A percentile compares a stretch with the other conserved stretches of the same genome.
Conservation (phyloP, 2,113 vertebrate genomes). For the Scytalopus superciliaris region DNA sequence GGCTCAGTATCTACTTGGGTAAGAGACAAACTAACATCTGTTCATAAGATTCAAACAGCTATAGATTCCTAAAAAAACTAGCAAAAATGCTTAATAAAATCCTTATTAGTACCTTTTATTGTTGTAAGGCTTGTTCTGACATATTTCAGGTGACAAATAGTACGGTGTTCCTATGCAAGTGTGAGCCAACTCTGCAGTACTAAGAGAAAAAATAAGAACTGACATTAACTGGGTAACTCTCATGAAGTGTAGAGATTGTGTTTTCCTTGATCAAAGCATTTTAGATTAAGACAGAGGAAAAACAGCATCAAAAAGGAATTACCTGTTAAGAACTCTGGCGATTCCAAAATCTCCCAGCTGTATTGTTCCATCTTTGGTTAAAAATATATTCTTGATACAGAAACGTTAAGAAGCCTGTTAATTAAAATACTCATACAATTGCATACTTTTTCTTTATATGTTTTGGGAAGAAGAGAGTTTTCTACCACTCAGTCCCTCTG, state of each 20-base stretch:
- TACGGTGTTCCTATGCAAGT: slow-evolving; percentile 98
- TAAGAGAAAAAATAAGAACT: slow-evolving; percentile 58
- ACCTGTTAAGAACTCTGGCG: slow-evolving; percentile 96
- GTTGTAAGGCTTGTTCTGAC: slow-evolving; percentile 98
- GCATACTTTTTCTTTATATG: not conserved
- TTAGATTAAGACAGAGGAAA: not conserved
- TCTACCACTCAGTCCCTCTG: not conserved
- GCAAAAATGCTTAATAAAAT: not conserved
- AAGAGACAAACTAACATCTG: not conserved
- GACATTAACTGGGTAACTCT: not conserved
- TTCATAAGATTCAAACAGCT: not conserved
- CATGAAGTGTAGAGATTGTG: not conserved
- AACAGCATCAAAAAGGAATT: not conserved
- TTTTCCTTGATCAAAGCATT: not conserved
- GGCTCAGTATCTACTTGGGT: not conserved
- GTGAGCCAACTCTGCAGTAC: slow-evolving; percentile 92
- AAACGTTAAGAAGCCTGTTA: slow-evolving; percentile 45
- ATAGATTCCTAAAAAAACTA: not conserved
- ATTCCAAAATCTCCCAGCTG: slow-evolving; percentile 99
- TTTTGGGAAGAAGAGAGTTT: not conserved
- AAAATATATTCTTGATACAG: slow-evolving; percentile 90
- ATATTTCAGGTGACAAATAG: slow-evolving; percentile 97
- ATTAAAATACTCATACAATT: slow-evolving; percentile 31
- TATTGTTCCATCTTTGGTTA: slow-evolving; percentile 95
- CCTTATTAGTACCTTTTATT: slow-evolving; percentile 90